A percentile compares a stretch with the other conserved stretches of the same genome.
phyloP scores from a whole-genome alignment of 2,888 invertebrate species.

The Pherbina coryleti region DNA sequence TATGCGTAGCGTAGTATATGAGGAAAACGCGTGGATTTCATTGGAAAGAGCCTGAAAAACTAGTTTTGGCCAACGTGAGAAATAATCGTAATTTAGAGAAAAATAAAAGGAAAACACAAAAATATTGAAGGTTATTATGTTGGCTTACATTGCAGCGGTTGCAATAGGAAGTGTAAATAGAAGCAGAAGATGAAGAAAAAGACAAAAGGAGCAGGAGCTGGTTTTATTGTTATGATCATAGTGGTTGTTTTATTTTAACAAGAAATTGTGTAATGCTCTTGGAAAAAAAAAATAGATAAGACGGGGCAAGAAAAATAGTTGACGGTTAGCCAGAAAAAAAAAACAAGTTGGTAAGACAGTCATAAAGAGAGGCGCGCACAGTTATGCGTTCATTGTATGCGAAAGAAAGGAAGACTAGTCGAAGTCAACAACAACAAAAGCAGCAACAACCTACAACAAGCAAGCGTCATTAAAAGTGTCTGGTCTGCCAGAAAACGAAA shows the following conservation, averaged over 20 bases:
- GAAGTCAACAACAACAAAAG: background rate
- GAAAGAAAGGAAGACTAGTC: background rate
- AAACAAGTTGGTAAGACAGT: background rate
- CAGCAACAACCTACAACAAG: background rate
- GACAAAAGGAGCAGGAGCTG: background rate
- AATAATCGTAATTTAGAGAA: background rate
- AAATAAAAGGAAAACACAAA: background rate
- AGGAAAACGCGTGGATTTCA: background rate
- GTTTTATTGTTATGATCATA: slow-evolving; percentile 15
- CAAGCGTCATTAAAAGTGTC: slow-evolving; percentile 11
- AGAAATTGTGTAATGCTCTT: slow-evolving; percentile 27
- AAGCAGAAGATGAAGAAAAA: background rate
- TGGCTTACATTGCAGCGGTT: background rate
- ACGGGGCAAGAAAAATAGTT: background rate
- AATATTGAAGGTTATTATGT: background rate
- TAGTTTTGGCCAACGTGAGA: background rate
- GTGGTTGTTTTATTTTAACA: slow-evolving; percentile 12
- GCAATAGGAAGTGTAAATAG: background rate
- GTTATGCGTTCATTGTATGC: slow-evolving; percentile 24
- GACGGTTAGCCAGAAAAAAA: background rate
- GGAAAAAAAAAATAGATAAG: background rate
- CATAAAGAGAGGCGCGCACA: slow-evolving; percentile 25
- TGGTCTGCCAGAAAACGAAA: slow-evolving; percentile 32
- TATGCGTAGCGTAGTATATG: background rate
- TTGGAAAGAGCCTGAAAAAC: background rate